Conservation (phyloP, 92 coral and sea anemone species). For the Galaxea fascicularis region DNA sequence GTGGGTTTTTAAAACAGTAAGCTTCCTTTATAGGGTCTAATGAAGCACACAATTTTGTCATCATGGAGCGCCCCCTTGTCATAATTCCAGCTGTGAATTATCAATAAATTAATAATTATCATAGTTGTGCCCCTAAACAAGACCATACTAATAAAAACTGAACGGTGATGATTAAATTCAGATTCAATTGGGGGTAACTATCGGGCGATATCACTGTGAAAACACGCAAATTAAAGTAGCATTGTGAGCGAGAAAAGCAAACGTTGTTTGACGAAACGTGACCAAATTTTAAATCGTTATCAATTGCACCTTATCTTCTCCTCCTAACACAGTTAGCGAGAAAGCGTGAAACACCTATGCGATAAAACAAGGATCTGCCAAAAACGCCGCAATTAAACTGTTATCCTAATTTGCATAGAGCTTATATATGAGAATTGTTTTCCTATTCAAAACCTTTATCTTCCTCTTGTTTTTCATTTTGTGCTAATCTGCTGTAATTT, state of each 20-base stretch:
- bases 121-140: too few species aligned
- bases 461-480: background rate
- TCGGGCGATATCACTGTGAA: background rate
- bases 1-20: background rate
- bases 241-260: too few species aligned
- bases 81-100: background rate
- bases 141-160: too few species aligned
- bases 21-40: background rate
- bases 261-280: background rate
- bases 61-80: background rate
- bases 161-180: background rate
- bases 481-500: background rate
- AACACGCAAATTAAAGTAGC: background rate
- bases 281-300: background rate
- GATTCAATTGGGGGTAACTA: background rate
- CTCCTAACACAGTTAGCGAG: too few species aligned
- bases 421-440: background rate
- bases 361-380: background rate
- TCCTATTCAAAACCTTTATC: background rate
- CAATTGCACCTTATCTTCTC: background rate
- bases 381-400: background rate
- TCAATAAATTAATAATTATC: background rate
- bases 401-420: background rate
- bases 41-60: too few species aligned
- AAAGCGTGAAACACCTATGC: background rate